Evolutionary conservation across 2,888 invertebrate species (phyloP), one percentile per base, ranked within the genome.

Genomic region (Scaptomyza cyrtandrae): DNA sequence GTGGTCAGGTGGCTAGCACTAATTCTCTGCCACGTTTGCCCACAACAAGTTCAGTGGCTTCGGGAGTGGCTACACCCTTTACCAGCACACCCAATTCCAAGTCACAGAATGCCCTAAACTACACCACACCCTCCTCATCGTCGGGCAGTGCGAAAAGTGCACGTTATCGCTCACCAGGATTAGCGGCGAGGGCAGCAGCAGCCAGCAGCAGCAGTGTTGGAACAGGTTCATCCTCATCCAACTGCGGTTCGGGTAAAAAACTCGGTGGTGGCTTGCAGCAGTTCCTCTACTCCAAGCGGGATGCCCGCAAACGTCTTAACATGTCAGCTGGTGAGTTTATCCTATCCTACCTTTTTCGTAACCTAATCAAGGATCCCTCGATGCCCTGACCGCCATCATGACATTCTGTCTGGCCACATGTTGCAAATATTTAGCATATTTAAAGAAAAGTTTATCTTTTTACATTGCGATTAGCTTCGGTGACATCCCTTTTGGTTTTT

Each of bases 1-100:
- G 86, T 24, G 89, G 93, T 63, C 93, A 93, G 31, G 92, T 94
- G 46, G 93, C 94, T 6, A 91, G 90, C 71, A 96, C 97, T 1
- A 97, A 97, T 76, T 96, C 97, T 0, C 91, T 97, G 41, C 97
- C 97, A 0, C 94, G 97, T 13, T 92, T 96, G 49, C 95, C 96
- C 6, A 94, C 94, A 6, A 93, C 94, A 9, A 93, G 93, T n/a
- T 62, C 75, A 39, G 77, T 65, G 41, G 71, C 72, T 0, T 45
- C 75, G 2, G 83, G n/a, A n/a, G n/a, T 63, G 6, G 67, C 67
- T 7, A 49, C 66, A 1, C 53, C 82, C 14, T 71, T 79, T 1
- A 85, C 90, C 82, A 93, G 90, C 82, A 92, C 93, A 4, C 93
- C 92, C 43, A 84, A 88, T 41, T 94, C 95, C 82, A 95, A 95